These are phyloP conservation scores for Haliclona indistincta DNA, from an alignment of 37 sponge, comb jelly and placozoan genomes.

Conservation along the genomic window DNA sequence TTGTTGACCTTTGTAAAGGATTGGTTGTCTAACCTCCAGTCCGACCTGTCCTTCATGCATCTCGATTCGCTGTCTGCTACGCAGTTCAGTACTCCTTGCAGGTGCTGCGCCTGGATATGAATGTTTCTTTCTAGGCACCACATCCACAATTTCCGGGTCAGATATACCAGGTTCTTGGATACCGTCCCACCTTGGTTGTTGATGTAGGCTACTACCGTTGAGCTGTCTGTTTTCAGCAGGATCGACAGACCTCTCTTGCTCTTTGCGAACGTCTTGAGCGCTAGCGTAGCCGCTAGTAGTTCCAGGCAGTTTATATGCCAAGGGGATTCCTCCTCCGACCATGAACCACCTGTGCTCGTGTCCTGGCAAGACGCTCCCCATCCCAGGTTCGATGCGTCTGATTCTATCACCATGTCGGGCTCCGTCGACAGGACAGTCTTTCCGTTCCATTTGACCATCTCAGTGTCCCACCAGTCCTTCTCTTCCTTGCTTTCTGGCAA, in stretches of 20 bases:
- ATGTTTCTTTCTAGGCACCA: constrained; percentile 41
- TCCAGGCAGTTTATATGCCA: constrained; percentile 54
- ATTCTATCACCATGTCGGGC: constrained; percentile 18
- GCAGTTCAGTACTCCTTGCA: constrained; percentile 11
- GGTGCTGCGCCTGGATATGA: constrained; percentile 9
- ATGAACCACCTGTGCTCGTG: constrained; percentile 6
- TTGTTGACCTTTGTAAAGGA: constrained; percentile 19
- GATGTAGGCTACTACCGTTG: constrained; percentile 31
- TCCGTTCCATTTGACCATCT: constrained; percentile 25
- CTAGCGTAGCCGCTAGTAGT: constrained; percentile 25
- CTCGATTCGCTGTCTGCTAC: constrained; percentile 35
- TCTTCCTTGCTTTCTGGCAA: constrained; percentile 6
- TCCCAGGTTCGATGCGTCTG: constrained; percentile 43
- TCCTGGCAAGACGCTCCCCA: constrained; percentile 28
- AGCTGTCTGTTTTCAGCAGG: constrained; percentile 29
- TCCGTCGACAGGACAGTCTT: background rate
- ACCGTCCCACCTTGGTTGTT: constrained; percentile 54
- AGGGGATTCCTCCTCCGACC: constrained; percentile 12
- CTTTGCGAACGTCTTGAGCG: constrained; percentile 23
- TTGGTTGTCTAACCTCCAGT: constrained; percentile 30
- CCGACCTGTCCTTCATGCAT: constrained; percentile 4
- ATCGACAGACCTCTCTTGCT: background rate
- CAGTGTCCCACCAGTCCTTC: constrained; percentile 27
- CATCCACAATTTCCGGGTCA: constrained; percentile 18
- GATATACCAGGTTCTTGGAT: background rate